Evolutionary conservation across 2,888 invertebrate genomes (phyloP).

Genomic region (Archips crataeganus): DNA sequence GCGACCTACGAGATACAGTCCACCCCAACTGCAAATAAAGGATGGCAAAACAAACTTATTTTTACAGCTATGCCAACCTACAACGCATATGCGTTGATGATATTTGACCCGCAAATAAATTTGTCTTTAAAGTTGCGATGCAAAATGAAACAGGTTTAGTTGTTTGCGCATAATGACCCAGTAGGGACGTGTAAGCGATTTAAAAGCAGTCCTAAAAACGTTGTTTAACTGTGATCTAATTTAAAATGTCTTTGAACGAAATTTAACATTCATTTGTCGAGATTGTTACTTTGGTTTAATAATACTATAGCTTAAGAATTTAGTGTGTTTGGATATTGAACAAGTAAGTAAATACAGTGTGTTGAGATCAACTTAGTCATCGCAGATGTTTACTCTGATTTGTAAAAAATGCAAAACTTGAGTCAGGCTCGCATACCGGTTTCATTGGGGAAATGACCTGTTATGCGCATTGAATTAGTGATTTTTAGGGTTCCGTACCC

Average conservation of each 20-base stretch:
- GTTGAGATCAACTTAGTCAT: no score
- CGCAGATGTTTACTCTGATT: no score
- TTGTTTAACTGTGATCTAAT: no score
- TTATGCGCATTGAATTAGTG: no score
- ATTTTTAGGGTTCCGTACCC: no score
- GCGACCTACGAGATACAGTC: neutral
- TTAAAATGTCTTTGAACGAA: no score
- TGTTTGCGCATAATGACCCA: neutral
- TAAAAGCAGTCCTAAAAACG: neutral
- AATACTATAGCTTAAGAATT: neutral
- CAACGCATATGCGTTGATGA: neutral
- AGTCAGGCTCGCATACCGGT: no score
- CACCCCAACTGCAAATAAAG: neutral
- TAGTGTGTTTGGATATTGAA: neutral
- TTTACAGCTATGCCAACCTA: no score
- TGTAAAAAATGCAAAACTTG: no score
- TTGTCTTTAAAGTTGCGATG: neutral
- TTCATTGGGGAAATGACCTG: no score
- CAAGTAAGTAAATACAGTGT: neutral
- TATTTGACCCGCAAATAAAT: neutral
- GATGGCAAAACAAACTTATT: neutral
- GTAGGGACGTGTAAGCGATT: neutral
- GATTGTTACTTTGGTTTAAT: neutral
- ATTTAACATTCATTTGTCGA: neutral
- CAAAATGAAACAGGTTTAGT: neutral